Evolutionary conservation across 2,113 vertebrate genomes (phyloP).

Genomic region (Trematomus loennbergii): DNA sequence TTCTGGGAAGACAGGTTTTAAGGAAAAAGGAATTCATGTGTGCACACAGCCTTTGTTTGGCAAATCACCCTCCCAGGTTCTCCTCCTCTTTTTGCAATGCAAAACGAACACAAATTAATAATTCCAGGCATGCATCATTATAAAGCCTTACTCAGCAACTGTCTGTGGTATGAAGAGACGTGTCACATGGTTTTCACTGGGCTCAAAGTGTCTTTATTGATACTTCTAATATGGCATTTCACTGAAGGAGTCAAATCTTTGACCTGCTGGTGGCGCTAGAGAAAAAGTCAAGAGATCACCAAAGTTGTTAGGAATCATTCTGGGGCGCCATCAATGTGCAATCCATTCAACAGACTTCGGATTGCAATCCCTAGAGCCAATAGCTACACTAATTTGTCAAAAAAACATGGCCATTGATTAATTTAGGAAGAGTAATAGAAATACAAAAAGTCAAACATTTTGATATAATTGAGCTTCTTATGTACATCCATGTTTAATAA

Average conservation of each 20-base stretch:
- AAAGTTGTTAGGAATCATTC: background rate
- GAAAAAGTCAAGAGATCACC: background rate
- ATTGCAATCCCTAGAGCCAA: background rate
- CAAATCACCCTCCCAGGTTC: background rate
- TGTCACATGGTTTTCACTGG: background rate
- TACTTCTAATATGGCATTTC: no score
- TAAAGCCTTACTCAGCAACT: constrained; percentile 9
- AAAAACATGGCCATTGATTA: background rate
- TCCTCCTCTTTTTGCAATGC: constrained; percentile 29
- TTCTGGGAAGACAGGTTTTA: constrained; percentile 49
- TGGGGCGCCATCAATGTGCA: no score
- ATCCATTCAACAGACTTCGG: background rate
- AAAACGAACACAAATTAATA: background rate
- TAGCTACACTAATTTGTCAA: background rate
- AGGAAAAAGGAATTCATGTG: background rate
- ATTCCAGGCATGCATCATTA: background rate
- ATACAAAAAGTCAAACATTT: background rate
- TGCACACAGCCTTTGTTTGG: background rate
- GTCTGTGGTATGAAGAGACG: background rate
- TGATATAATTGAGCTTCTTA: background rate
- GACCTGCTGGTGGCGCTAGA: no score
- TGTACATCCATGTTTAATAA: background rate
- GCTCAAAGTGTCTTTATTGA: no score
- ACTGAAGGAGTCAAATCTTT: no score
- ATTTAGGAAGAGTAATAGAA: background rate